A percentile compares a stretch with the other conserved stretches of the same genome.
Conservation (phyloP, 2,113 vertebrate genomes). For the human region DNA sequence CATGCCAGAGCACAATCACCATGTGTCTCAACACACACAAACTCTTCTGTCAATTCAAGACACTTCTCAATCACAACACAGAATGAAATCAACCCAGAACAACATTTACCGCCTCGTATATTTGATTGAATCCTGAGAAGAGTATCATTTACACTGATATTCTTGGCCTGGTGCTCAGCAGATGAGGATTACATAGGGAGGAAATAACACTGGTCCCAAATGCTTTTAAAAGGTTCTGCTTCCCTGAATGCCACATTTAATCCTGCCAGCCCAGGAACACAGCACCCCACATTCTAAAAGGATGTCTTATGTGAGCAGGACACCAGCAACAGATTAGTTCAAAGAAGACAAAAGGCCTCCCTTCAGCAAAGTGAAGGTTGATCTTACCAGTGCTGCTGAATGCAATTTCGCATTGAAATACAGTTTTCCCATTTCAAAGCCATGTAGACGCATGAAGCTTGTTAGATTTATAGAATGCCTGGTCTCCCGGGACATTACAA, state of each 20-base stretch:
- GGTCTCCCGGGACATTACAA: slow-evolving; percentile 59
- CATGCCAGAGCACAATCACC: neutral
- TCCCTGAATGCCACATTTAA: neutral
- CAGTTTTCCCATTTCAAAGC: slow-evolving; percentile 58
- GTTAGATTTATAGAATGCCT: slow-evolving; percentile 68
- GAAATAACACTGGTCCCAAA: neutral
- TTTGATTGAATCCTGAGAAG: neutral
- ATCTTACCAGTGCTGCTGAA: neutral
- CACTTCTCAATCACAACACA: slow-evolving; percentile 32
- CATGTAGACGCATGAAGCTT: neutral
- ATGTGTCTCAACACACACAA: slow-evolving; percentile 54
- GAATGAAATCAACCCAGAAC: slow-evolving; percentile 41
- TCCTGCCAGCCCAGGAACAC: neutral
- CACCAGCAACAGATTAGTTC: neutral
- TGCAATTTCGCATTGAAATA: slow-evolving; percentile 17
- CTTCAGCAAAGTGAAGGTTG: neutral
- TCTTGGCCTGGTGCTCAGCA: neutral
- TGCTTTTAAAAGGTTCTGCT: neutral
- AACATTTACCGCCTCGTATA: neutral
- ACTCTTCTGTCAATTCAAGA: slow-evolving; percentile 54
- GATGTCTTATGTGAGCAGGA: neutral
- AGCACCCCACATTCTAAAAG: neutral
- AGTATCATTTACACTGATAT: slow-evolving; percentile 30
- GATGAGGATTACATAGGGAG: neutral
- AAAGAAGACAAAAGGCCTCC: neutral